phyloP scores from a whole-genome alignment of 1,140 invertebrate species.

The Polypedilum vanderplanki region DNA sequence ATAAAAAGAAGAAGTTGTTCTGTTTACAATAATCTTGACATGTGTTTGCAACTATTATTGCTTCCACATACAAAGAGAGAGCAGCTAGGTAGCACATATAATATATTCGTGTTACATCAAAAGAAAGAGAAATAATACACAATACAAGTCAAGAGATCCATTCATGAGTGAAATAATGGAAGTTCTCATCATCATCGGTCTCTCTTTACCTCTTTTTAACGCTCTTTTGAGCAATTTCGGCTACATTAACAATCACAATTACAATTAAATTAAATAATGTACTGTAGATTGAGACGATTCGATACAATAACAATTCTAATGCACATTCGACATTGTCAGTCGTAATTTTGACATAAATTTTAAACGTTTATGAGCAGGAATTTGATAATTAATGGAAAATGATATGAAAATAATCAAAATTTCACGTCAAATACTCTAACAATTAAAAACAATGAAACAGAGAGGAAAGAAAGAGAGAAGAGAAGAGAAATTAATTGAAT shows the following conservation, averaged over 20 bases:
- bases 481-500: not conserved
- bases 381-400: constrained; percentile 20
- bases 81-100: not conserved
- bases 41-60: not conserved
- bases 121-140: not conserved
- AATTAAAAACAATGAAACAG: not conserved
- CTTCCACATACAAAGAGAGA: not conserved
- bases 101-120: not conserved
- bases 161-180: constrained; percentile 3
- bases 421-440: constrained; percentile 3
- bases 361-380: not conserved
- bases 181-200: constrained; percentile 4
- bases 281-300: too few species aligned
- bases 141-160: not conserved
- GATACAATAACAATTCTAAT: not conserved
- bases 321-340: not conserved
- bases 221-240: not conserved
- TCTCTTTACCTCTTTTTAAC: not conserved
- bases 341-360: constrained; percentile 6
- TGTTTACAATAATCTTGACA: constrained; percentile 11
- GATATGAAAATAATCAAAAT: not conserved
- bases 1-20: not conserved
- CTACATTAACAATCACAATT: not conserved
- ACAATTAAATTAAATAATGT: not conserved
- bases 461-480: not conserved